phyloP scores from a whole-genome alignment of 2,888 invertebrate species.

The Alloplasta piceator region DNA sequence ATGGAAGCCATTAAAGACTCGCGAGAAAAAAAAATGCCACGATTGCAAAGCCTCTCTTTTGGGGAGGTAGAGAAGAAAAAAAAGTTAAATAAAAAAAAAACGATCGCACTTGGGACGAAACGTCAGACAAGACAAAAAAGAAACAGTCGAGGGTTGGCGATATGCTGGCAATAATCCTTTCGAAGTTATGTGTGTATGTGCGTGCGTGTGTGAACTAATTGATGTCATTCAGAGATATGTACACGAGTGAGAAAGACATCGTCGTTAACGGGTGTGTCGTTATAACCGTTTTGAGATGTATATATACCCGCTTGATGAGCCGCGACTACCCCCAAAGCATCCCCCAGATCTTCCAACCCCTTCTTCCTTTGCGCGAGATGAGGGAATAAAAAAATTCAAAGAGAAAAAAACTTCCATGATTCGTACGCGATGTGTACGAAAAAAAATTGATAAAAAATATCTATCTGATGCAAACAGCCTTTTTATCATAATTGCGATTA shows the following conservation, averaged over 20 bases:
- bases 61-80: background rate
- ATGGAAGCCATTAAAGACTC: background rate
- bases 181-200: constrained; percentile 75
- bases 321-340: constrained; percentile 13
- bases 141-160: constrained; percentile 18
- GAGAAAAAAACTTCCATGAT: too few species aligned
- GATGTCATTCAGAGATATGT: constrained; percentile 77
- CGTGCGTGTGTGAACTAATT: constrained; percentile 81
- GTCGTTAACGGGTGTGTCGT: constrained; percentile 55
- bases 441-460: too few species aligned
- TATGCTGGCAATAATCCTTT: constrained; percentile 54
- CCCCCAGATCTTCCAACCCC: background rate
- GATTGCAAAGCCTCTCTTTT: constrained; percentile 15
- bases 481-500: too few species aligned
- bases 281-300: constrained; percentile 28
- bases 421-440: too few species aligned
- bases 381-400: background rate
- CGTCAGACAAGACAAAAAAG: constrained; percentile 9
- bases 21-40: constrained; percentile 1
- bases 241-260: background rate
- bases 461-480: too few species aligned
- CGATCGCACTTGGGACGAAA: background rate
- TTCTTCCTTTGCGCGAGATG: background rate
- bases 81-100: background rate
- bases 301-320: constrained; percentile 45